These are phyloP conservation scores for Lasioglossum lativentre DNA, from an alignment of 2,888 invertebrate genomes.

Conservation along the genomic window DNA sequence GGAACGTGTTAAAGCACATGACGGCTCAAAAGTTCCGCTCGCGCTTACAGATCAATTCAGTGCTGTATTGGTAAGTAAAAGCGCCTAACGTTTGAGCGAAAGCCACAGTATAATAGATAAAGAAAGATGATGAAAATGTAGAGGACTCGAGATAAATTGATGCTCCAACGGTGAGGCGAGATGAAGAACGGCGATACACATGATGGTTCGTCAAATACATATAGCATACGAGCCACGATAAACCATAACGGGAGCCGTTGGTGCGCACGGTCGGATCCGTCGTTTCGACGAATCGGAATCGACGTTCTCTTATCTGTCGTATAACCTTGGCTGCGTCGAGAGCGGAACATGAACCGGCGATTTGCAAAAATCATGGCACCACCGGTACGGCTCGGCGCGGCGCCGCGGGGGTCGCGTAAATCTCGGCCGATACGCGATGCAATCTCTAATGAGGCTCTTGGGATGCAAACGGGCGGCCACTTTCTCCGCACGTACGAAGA, in stretches of 20 bases:
- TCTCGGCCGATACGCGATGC: constrained; percentile 49
- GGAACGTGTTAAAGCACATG: not conserved
- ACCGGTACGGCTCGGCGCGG: no score
- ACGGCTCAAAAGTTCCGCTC: not conserved
- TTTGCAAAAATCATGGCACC: constrained; percentile 37
- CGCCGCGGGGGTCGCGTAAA: constrained; percentile 49
- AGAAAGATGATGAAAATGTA: no score
- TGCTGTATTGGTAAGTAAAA: no score
- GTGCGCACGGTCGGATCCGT: not conserved
- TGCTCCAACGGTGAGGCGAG: not conserved
- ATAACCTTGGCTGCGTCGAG: not conserved
- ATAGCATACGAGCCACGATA: not conserved
- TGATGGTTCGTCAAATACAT: no score
- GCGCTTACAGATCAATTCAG: no score
- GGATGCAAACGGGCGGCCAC: constrained; percentile 70
- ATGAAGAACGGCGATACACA: no score
- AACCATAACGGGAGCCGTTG: not conserved
- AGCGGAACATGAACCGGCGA: constrained; percentile 2
- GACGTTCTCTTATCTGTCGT: constrained; percentile 20
- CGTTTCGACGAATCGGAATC: constrained; percentile 20
- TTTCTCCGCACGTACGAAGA: constrained; percentile 74
- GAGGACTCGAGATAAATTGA: no score
- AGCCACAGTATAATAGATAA: no score
- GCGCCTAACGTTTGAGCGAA: no score
- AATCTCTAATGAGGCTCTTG: constrained; percentile 68